Evolutionary conservation across 1,140 invertebrate genomes (phyloP), one percentile per base, ranked within the genome.

Genomic region (Panagrolaimus sp.): DNA sequence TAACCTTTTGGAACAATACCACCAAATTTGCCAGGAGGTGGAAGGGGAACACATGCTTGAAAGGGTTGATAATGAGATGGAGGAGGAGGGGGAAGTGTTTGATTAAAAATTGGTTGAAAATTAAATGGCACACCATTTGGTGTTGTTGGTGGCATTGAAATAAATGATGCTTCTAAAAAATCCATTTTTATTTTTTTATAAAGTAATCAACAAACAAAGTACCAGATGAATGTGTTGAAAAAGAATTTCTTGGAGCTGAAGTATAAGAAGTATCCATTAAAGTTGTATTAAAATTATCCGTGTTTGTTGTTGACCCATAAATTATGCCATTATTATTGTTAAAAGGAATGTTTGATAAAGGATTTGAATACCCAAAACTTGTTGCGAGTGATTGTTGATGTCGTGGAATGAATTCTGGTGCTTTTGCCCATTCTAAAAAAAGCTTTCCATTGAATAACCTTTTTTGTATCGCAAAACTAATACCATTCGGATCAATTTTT

Each of bases 1-100:
- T 67, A 67, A 14, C 66, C 66, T 42, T 67, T 67, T n/a, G 66
- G 66, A 14, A 67, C 66, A 23, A 67, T 64, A 57, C 66, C 45
- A 8, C 45, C 42, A 44, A 44, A 13, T 20, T 31, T 44, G 7
- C 63, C 13, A 44, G 13, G 9, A 38, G 63, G 38, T 43, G 9
- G 48, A 67, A 57, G 46, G 66, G 47, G 42, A 25, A 27, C 20
- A 25, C 51, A 25, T 38, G 31, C 31, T 38, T 2, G 31, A 38
- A 38, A 38, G 7, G 31, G 31, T 7, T 13, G 51, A 20, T 57
- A 25, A 20, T 27, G 20, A 57, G 27, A 20, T 20, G 51, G 51
- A 27, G 51, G 51, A 11, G 27, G n/a, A 11, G 51, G n/a, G n/a
- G n/a, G n/a, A n/a, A n/a, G 51, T 27, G 20, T 20, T 23, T 57